These are phyloP conservation scores for Lepus timidus DNA, from an alignment of 2,113 vertebrate genomes.

Conservation along the genomic window DNA sequence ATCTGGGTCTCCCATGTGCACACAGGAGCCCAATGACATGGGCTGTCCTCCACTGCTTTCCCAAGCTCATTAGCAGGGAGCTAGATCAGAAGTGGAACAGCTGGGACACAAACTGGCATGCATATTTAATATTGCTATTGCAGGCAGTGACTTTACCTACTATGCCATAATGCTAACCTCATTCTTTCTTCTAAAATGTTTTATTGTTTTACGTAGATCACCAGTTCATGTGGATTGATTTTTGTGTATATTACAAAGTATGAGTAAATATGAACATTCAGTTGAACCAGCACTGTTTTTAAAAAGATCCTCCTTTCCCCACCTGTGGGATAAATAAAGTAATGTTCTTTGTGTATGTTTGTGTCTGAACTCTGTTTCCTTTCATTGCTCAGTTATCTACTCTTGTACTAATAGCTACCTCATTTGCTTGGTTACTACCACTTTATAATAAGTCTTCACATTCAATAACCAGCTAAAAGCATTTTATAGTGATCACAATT, in stretches of 20 bases:
- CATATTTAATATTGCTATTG: no score
- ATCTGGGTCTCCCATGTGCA: no score
- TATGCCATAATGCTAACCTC: not conserved
- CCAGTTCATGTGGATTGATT: not conserved
- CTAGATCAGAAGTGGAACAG: no score
- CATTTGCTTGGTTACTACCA: not conserved
- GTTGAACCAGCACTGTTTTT: not conserved
- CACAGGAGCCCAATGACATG: no score
- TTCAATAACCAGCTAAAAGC: not conserved
- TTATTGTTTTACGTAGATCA: not conserved
- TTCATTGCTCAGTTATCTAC: not conserved
- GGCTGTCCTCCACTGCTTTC: no score
- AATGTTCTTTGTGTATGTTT: not conserved
- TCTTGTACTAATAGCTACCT: not conserved
- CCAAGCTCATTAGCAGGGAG: no score
- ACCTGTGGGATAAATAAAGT: not conserved
- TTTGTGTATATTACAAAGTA: not conserved
- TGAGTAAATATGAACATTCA: not conserved
- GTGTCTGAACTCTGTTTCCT: not conserved
- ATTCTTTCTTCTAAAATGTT: not conserved
- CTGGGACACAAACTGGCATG: no score
- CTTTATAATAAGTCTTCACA: not conserved
- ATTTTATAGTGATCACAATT: not conserved
- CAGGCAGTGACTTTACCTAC: no score
- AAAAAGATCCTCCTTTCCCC: not conserved